Evolutionary conservation across 2,113 vertebrate species (phyloP), one percentile per base, ranked within the genome.

Genomic region (Hemiscyllium ocellatum): DNA sequence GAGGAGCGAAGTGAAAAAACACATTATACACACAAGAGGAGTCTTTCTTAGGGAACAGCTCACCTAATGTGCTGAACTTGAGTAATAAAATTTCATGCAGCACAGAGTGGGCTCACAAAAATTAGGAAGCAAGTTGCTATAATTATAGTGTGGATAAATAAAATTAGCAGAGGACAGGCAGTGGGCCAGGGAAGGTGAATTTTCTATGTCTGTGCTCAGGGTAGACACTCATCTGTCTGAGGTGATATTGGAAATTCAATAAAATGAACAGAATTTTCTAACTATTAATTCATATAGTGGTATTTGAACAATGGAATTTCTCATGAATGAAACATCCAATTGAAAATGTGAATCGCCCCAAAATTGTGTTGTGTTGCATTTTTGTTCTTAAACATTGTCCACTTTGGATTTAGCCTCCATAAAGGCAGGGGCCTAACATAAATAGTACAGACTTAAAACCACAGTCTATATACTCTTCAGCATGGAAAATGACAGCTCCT

Each of bases 1-100:
- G 94, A 76, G 17, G 94, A 95, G 26, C 33, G 94, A 52, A 72
- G 94, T 33, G 42, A 95, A 95, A 69, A 94, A 66, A 93, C 33
- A 66, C 15, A 66, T 66, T 90, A 26, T 5, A 93, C 90, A 37
- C 90, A 70, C 47, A 29, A 24, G 29, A 24, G 56, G 33, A 66
- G 87, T 13, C 61, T 61, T 61, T 90, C 52, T 90, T 17, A 33
- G 26, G 66, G 66, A 94, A 69, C 20, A 47, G 37, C 4, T 69
- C 37, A 94, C n/a, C n/a, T 42, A 70, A 47, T 42, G 65, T 69
- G 65, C 65, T 22, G n/a, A 68, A 94, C 3, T 26, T 69, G 66
- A 42, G 65, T 37, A 69, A 94, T 47, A 69, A 24, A 94, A 68
- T 68, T 68, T 69, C 7, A 24, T 94, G 66, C 91, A 94, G 37